These are phyloP conservation scores for Notarius lentiginosus DNA, from an alignment of 2,113 vertebrate species.

Conservation along the genomic window DNA sequence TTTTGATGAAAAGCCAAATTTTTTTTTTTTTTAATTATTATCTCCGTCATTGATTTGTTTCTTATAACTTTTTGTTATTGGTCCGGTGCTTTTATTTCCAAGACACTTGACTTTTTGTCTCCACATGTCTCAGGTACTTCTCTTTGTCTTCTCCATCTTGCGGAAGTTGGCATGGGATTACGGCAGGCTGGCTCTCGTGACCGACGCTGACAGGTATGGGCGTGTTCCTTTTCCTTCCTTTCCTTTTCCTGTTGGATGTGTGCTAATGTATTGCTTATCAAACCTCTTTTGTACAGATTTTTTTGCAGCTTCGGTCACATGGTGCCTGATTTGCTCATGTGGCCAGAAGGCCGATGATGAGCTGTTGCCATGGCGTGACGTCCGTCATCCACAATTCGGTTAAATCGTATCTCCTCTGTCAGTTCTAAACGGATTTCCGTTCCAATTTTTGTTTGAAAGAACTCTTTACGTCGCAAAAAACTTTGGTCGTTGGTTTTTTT, in stretches of 20 bases:
- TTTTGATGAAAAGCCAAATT: background rate
- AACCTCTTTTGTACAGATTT: background rate
- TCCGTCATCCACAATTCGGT: too few species aligned
- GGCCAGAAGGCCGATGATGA: too few species aligned
- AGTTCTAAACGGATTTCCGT: too few species aligned
- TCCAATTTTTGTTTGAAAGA: too few species aligned
- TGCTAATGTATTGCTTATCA: background rate
- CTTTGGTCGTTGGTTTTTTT: too few species aligned
- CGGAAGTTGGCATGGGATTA: constrained; percentile 98
- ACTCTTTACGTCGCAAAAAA: too few species aligned
- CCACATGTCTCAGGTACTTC: constrained; percentile 78
- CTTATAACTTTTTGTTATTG: background rate
- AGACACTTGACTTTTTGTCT: background rate
- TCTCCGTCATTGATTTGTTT: background rate
- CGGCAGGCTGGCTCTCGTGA: constrained; percentile 93
- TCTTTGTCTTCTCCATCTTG: constrained; percentile 93
- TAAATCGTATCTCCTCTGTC: too few species aligned
- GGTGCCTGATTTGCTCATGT: background rate
- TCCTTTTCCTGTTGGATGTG: background rate
- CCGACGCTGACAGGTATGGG: constrained; percentile 92
- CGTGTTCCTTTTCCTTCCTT: background rate
- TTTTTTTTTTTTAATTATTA: background rate
- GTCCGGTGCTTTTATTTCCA: background rate
- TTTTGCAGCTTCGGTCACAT: background rate
- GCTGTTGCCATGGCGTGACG: too few species aligned